Evolutionary conservation across 2,888 invertebrate genomes (phyloP).

Genomic region (Torymus texanus): DNA sequence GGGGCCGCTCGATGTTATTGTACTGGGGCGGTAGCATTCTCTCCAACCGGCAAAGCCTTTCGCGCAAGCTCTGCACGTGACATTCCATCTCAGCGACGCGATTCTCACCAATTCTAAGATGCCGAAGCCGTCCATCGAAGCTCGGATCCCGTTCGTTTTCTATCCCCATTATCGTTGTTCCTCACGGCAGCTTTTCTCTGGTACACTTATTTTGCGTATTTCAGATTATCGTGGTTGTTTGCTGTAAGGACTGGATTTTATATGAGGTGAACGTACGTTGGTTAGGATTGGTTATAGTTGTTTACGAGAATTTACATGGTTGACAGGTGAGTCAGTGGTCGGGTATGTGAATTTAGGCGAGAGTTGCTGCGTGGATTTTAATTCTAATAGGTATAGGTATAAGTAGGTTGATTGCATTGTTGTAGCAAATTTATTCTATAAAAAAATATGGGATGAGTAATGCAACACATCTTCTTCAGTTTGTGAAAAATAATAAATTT

Average conservation of each 20-base stretch:
- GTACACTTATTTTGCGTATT: neutral
- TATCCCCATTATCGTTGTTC: neutral
- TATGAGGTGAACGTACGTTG: neutral
- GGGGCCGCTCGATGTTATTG: no score
- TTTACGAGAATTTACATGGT: conserved; percentile 50
- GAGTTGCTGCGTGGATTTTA: neutral
- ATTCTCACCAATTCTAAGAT: conserved; percentile 38
- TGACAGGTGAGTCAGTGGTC: conserved; percentile 7
- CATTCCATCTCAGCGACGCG: conserved; percentile 58
- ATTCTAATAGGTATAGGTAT: neutral
- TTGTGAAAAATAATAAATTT: no score
- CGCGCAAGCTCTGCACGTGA: conserved; percentile 53
- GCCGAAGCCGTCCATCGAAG: neutral
- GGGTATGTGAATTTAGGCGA: conserved; percentile 17
- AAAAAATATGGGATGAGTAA: no score
- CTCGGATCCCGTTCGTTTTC: neutral
- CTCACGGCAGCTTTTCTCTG: neutral
- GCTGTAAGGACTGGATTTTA: neutral
- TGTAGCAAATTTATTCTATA: no score
- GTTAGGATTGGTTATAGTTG: conserved; percentile 30
- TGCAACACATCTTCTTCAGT: no score
- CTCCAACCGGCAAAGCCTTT: conserved; percentile 47
- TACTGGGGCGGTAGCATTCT: conserved; percentile 16
- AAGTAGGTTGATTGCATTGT: no score
- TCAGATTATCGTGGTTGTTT: neutral